phyloP scores from a whole-genome alignment of 2,888 invertebrate species.

The Nectonema munidae region DNA sequence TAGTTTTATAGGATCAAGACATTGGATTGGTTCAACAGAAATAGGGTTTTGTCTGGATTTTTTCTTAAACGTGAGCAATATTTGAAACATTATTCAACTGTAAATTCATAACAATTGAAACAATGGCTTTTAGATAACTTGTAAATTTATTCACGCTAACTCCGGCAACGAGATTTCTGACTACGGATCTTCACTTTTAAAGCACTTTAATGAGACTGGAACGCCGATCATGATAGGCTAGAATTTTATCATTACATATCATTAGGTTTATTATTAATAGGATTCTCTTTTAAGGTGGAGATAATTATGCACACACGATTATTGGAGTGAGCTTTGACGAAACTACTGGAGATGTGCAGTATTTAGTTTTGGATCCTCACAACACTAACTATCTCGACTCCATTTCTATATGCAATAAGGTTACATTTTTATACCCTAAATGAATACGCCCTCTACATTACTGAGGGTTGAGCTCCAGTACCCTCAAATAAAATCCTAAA shows the following conservation, averaged over 20 bases:
- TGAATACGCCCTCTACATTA: too few relatives aligned
- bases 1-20: conserved; percentile 50
- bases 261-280: not conserved
- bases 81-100: too few relatives aligned
- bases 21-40: conserved; percentile 96
- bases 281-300: conserved; percentile 39
- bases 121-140: conserved; percentile 26
- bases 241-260: conserved; percentile 25
- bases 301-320: conserved; percentile 83
- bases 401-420: conserved; percentile 26
- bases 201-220: conserved; percentile 66
- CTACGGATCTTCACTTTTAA: conserved; percentile 43
- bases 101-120: too few relatives aligned
- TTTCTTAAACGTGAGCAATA: too few relatives aligned
- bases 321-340: conserved; percentile 61
- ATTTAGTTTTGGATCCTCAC: conserved; percentile 88
- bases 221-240: conserved; percentile 97
- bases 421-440: conserved; percentile 18
- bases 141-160: conserved; percentile 46
- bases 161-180: conserved; percentile 46
- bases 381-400: conserved; percentile 62
- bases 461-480: too few relatives aligned
- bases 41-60: too few relatives aligned
- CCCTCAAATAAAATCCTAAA: too few relatives aligned
- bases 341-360: conserved; percentile 42